Evolutionary conservation across 92 coral and sea anemone genomes (phyloP), one percentile per base, ranked within the genome.

Genomic region (Heliopora coerulea): DNA sequence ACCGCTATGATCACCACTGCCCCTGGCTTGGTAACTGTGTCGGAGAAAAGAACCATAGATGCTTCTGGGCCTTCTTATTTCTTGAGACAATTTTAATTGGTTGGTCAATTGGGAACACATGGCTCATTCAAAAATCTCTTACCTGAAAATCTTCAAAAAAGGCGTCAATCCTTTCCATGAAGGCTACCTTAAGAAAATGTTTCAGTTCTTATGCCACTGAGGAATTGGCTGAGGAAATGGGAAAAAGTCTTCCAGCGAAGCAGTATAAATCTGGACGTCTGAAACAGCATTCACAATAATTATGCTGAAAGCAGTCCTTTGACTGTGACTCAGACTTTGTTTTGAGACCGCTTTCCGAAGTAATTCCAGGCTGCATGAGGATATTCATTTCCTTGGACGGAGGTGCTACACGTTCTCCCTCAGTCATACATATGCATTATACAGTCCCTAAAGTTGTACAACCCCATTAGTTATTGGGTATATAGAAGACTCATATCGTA

Each of bases 81-180:
- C 68, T 85, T 10, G 89, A 90, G 70, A 82, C 78, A 72, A 81
- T 74, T 18, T 77, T 90, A 48, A 79, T 89, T 63, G 82, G 80
- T 12, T 90, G 96, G 96, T 76, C 96, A 2, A 35, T 86, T 92
- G 97, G 97, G 97, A 92, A 42, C 91, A 89, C 73, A 92, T 92
- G 97, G 91, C 97, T 1, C 89, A 96, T 15, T 92, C 97, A 14
- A 84, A 96, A 56, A 92, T 92, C 60, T 92, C 97, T 1, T 92
- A 92, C 56, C 74, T 92, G 42, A 92, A 92, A 83, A 89, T 96
- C 25, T 84, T 92, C 11, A 87, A 86, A 39, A 96, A 92, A 49
- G 97, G 91, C 56, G 89, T 87, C 30, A 93, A 93, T 80, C 98
- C 98, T 5, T 93, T 93, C 79, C 96, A 93, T 69, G 96, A 93